A percentile compares a stretch with the other conserved stretches of the same genome.
Conservation (phyloP, 2,113 vertebrate genomes). For the Phyllostomus discolor region DNA sequence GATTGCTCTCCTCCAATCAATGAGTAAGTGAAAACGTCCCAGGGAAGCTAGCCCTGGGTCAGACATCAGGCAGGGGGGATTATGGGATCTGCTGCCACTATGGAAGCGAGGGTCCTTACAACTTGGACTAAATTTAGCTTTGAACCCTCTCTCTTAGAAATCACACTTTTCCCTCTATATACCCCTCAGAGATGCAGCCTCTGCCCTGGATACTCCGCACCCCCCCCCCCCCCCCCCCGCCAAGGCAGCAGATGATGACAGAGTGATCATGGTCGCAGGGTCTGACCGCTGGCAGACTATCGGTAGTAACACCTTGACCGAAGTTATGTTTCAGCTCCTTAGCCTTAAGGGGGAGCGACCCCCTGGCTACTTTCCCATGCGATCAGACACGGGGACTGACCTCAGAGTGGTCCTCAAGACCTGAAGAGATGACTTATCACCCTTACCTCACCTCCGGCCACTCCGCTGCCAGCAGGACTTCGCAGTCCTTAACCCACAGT, state of each 20-base stretch:
- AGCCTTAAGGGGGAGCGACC: neutral
- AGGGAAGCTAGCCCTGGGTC: neutral
- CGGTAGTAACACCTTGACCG: neutral
- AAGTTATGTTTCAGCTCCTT: neutral
- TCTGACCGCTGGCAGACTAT: neutral
- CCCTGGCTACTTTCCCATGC: neutral
- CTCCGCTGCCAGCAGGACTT: neutral
- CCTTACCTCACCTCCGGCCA: neutral
- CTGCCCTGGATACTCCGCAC: neutral
- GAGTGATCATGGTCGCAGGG: neutral
- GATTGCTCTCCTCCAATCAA: neutral
- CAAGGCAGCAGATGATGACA: neutral
- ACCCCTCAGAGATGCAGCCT: neutral
- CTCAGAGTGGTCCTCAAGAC: neutral
- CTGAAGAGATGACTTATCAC: neutral
- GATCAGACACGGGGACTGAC: neutral
- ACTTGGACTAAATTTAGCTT: neutral
- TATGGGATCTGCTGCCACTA: neutral
- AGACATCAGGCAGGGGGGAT: neutral
- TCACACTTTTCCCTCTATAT: neutral
- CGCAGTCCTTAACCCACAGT: neutral
- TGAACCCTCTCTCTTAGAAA: neutral
- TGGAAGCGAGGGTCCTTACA: neutral
- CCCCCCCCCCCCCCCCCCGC: too few species aligned
- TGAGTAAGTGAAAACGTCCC: neutral